Evolutionary conservation across 2,113 vertebrate genomes (phyloP).

Genomic region (Falcunculus frontatus): DNA sequence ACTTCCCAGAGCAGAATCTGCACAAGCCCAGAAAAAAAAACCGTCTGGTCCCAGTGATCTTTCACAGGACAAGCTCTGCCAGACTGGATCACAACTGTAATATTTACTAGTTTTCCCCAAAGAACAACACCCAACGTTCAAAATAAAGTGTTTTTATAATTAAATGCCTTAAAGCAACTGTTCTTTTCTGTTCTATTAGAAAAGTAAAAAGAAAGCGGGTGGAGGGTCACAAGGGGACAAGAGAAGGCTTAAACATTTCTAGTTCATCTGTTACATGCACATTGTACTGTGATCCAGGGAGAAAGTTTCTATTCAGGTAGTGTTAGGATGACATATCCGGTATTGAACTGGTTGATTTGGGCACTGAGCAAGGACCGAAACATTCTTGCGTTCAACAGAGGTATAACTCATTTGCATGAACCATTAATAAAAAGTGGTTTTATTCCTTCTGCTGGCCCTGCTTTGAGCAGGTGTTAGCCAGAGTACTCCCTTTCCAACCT

Average conservation of each 20-base stretch:
- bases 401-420: not conserved
- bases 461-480: not conserved
- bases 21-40: not conserved
- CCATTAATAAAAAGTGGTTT: not conserved
- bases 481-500: not conserved
- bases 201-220: not conserved
- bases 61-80: not conserved
- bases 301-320: not conserved
- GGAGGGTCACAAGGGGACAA: not conserved
- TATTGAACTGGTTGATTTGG: not conserved
- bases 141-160: not conserved
- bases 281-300: not conserved
- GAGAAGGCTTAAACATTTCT: not conserved
- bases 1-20: not conserved
- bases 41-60: not conserved
- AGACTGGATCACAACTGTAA: not conserved
- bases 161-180: not conserved
- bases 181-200: not conserved
- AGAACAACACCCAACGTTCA: not conserved
- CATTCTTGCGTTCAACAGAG: not conserved
- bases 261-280: not conserved
- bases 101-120: not conserved
- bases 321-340: not conserved
- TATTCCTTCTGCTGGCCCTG: not conserved
- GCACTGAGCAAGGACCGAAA: not conserved